Evolutionary conservation across 1,140 invertebrate genomes (phyloP), one percentile per base, ranked within the genome.

Genomic region (Idris sp.): DNA sequence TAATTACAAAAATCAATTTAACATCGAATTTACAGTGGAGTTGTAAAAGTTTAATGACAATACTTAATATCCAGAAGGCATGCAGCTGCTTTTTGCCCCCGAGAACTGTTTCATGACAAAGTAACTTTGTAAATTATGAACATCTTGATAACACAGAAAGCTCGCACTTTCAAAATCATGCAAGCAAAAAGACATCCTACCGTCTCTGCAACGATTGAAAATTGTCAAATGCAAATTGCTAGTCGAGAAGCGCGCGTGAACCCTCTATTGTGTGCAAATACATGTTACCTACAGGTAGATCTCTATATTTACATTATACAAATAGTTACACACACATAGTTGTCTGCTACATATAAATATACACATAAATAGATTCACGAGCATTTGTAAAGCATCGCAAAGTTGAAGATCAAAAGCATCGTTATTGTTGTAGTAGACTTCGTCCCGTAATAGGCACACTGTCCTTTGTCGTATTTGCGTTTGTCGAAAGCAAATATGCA

Each of bases 401-500:
- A 62, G 56, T 61, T 40, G 48, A 61, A 74, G 62, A 68, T 74
- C 72, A 74, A 74, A 74, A 68, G 72, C 62, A 3, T 15, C 44
- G 51, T 68, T 68, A 68, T 62, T 71, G 56, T 46, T 38, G 56
- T 35, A 33, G 56, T 62, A 48, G 56, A 62, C 33, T 54, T 62
- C 56, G 26, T 62, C n/a, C n/a, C 38, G 71, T 38, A 68, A 67
- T 59, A 58, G 58, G 38, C 41, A 58, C 35, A 41, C 18, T 59
- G 61, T 19, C 73, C 51, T 79, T 65, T 48, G 64, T 74, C 68
- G 56, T 43, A 62, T 62, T 64, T 49, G 61, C 68, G 64, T 71
- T 79, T 71, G 68, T 64, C 58, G 61, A 44, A 65, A 61, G 71
- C 71, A 77, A 79, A 79, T 77, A 77, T 73, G 67, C 74, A 72